phyloP scores from a whole-genome alignment of 2,797 vertebrate genomes.

The Capromys pilorides region DNA sequence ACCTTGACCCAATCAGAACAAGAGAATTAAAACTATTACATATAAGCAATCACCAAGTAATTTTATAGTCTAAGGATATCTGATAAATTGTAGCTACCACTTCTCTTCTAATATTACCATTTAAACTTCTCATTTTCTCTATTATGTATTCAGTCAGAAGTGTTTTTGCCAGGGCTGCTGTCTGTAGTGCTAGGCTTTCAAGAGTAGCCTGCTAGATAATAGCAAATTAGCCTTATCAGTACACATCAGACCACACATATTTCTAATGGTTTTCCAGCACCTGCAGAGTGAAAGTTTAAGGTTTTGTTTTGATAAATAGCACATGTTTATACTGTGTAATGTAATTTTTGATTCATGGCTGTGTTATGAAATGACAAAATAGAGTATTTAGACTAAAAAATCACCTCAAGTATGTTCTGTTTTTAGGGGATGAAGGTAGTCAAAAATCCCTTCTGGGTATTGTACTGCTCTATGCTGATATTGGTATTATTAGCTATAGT shows the following conservation, averaged over 20 bases:
- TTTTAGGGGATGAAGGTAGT: background rate
- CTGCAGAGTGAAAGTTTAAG: background rate
- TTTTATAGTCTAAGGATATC: background rate
- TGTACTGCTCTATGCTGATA: background rate
- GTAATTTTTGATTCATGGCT: background rate
- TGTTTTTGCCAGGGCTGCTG: background rate
- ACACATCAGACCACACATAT: accelerated
- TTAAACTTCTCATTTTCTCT: background rate
- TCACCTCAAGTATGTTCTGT: background rate
- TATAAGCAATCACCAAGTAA: background rate
- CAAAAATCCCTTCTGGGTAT: background rate
- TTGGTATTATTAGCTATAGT: background rate
- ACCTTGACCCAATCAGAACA: background rate
- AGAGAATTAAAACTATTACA: background rate
- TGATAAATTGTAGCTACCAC: accelerated
- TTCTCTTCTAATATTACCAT: background rate
- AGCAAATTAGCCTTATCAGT: background rate
- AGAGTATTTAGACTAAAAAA: background rate
- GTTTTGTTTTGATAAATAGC: background rate
- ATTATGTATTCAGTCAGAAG: background rate
- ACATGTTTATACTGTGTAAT: background rate
- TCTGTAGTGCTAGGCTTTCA: background rate
- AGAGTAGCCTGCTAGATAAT: no score
- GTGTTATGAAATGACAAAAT: background rate
- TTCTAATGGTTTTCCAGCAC: background rate